phyloP scores from a whole-genome alignment of 2,888 invertebrate species.

The Laothoe populi region DNA sequence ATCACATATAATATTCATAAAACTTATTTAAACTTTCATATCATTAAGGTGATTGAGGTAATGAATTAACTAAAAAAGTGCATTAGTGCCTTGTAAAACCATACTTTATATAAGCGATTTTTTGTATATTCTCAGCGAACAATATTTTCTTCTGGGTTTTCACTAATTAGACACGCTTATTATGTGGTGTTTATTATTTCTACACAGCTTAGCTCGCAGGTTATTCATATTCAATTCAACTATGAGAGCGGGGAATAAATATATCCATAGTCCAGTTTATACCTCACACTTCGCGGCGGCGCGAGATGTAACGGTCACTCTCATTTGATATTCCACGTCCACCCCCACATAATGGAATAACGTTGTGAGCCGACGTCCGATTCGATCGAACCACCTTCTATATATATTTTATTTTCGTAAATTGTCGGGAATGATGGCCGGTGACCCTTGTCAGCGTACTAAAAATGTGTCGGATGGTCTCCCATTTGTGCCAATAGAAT shows the following conservation, averaged over 20 bases:
- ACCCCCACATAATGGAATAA: slow-evolving; percentile 76
- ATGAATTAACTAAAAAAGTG: slow-evolving; percentile 1
- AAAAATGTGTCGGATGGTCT: slow-evolving; percentile 56
- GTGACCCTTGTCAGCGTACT: slow-evolving; percentile 71
- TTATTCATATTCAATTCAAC: slow-evolving; percentile 10
- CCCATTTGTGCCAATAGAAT: slow-evolving; percentile 24
- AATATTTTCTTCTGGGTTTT: slow-evolving; percentile 1
- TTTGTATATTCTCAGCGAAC: slow-evolving; percentile 1
- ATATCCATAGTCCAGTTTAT: slow-evolving; percentile 49
- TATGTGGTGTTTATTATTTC: too few relatives aligned
- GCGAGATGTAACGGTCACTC: slow-evolving; percentile 69
- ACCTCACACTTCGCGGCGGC: slow-evolving; percentile 48
- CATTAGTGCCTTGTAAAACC: neutral
- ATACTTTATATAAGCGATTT: neutral
- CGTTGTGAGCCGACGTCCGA: slow-evolving; percentile 68
- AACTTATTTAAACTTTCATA: neutral
- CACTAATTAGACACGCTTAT: neutral
- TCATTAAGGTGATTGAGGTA: neutral
- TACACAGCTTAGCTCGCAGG: neutral
- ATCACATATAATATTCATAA: neutral
- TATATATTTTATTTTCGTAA: slow-evolving; percentile 78
- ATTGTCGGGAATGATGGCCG: slow-evolving; percentile 71
- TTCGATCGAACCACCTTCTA: slow-evolving; percentile 63
- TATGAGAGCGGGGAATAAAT: slow-evolving; percentile 28
- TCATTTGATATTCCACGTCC: slow-evolving; percentile 75